Evolutionary conservation across 2,888 invertebrate species (phyloP), one percentile per base, ranked within the genome.

Genomic region (Mesochorus sp.): DNA sequence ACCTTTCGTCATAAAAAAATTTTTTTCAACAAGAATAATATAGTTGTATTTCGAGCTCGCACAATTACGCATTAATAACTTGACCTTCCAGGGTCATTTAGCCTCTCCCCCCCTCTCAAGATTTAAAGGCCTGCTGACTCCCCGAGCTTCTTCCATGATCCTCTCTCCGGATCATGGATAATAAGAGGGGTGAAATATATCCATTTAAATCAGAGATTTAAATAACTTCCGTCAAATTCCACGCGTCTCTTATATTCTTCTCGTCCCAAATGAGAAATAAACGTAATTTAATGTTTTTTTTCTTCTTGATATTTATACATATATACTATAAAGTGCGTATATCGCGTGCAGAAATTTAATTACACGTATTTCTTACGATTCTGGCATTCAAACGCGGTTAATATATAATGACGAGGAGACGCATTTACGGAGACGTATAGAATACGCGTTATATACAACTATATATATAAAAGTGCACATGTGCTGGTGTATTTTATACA

Each of bases 81-180:
- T 57, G 62, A 64, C 70, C 66, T 55, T 66, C 51, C 51, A 62
- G 66, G 76, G 61, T 71, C 73, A 76, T 80, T 77, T 80, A 70
- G 10, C 10, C 31, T n/a, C n/a, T n/a, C n/a, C n/a, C n/a, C n/a
- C n/a, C n/a, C n/a, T n/a, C n/a, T n/a, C 31, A 31, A 31, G 5
- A 31, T 8, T 31, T 31, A 31, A 5, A 31, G 31, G 31, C 10
- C 10, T 31, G n/a, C n/a, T n/a, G n/a, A n/a, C n/a, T n/a, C n/a
- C n/a, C n/a, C n/a, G n/a, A n/a, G n/a, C n/a, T n/a, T n/a, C n/a
- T n/a, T n/a, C n/a, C n/a, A n/a, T n/a, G n/a, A n/a, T n/a, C n/a
- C 39, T 39, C 12, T 49, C 24, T 51, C 55, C 19, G n/a, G n/a
- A n/a, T n/a, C n/a, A n/a, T n/a, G n/a, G n/a, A n/a, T n/a, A n/a